Percentiles rank a stretch among this genome's conserved stretches.
Conservation (phyloP, 2,113 vertebrate species). For the Scalopus aquaticus region DNA sequence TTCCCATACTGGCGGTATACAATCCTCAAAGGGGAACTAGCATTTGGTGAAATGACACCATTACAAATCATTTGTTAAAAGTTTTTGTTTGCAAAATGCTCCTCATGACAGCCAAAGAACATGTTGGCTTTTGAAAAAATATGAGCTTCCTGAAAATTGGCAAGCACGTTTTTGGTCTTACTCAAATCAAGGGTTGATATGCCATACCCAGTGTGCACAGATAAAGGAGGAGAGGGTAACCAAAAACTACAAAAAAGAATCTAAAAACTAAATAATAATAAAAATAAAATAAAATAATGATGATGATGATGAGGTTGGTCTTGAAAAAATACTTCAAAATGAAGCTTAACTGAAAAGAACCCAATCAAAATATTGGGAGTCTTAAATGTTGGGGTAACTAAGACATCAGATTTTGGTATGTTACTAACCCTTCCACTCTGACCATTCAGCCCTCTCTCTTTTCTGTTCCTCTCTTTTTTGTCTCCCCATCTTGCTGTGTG, state of each 20-base stretch:
- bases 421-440: background rate
- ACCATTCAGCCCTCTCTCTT: background rate
- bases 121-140: background rate
- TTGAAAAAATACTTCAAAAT: constrained; percentile 14
- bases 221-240: background rate
- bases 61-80: background rate
- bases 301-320: background rate
- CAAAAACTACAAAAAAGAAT: background rate
- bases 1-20: background rate
- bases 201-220: background rate
- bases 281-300: too few relatives aligned
- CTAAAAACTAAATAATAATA: background rate
- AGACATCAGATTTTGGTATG: background rate
- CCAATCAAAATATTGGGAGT: background rate
- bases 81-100: background rate
- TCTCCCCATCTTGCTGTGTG: background rate
- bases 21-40: background rate
- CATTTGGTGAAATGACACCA: background rate
- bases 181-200: background rate
- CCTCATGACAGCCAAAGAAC: background rate
- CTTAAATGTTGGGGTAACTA: background rate
- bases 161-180: background rate
- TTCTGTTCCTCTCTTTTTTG: background rate
- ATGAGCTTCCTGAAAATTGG: background rate
- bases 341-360: background rate